phyloP scores from a whole-genome alignment of 2,113 vertebrate genomes.

The Oncorhynchus keta region DNA sequence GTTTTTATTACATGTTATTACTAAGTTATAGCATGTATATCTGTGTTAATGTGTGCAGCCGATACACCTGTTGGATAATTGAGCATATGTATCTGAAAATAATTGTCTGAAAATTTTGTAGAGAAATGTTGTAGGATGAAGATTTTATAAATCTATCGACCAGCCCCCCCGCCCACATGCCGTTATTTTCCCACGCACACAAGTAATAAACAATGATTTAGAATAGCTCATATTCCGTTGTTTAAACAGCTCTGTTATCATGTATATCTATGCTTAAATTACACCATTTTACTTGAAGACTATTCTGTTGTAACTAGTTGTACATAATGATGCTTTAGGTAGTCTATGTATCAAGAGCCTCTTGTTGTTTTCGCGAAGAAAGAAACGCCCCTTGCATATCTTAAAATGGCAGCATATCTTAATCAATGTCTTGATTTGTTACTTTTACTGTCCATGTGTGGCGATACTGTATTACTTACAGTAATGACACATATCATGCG shows the following conservation, averaged over 20 bases:
- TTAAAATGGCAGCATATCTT: conserved; percentile 56
- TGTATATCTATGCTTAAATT: not conserved
- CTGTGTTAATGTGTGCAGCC: not conserved
- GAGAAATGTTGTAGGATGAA: not conserved
- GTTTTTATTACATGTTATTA: not conserved
- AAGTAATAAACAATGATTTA: conserved; percentile 39
- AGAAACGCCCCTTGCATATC: conserved; percentile 52
- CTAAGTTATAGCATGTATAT: not conserved
- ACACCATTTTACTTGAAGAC: not conserved
- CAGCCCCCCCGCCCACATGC: conserved; percentile 9
- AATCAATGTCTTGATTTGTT: not conserved
- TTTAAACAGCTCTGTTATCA: not conserved
- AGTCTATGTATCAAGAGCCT: conserved; percentile 1
- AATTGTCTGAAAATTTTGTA: not conserved
- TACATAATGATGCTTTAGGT: not conserved
- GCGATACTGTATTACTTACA: too few species aligned
- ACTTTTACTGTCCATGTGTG: not conserved
- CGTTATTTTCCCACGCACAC: conserved; percentile 21
- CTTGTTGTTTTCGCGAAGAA: conserved; percentile 21
- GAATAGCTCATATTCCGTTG: not conserved
- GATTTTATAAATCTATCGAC: conserved; percentile 5
- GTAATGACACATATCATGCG: not conserved
- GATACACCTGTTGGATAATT: not conserved
- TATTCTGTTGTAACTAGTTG: not conserved
- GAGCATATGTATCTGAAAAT: not conserved